Evolutionary conservation across 2,113 vertebrate genomes (phyloP), one percentile per base, ranked within the genome.

Genomic region (Leucosticte australis): DNA sequence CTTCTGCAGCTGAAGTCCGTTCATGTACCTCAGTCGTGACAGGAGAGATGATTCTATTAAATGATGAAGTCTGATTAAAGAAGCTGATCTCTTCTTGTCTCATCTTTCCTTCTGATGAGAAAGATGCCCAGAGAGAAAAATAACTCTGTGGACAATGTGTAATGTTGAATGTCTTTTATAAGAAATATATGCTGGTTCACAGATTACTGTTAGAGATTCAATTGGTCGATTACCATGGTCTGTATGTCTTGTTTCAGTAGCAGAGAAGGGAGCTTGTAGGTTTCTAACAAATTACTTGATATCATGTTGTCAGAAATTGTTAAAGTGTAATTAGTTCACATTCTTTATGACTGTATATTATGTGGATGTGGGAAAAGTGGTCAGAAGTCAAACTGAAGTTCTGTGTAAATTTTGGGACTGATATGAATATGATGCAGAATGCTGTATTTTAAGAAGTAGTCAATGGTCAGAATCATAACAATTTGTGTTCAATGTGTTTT

Each of bases 161-260:
- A 52, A 11, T 33, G 4, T 55, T 89, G 20, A 37, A 19, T 53
- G 9, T 65, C 15, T 87, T 78, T 31, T 52, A 13, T 69, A 50
- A 56, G 23, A 83, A 69, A 33, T 18, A 14, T 1, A 5, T 44
- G 4, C 15, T 70, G 12, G 11, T 55, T 92, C 8, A 44, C 5
- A 28, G 27, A 7, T 78, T 73, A 42, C 6, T 2, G 4, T 63
- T 67, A 0, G 15, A 19, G 80, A 46, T 59, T 70, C 28, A 35
- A 0, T 18, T 24, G 6, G 30, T 42, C 19, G 28, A 16, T 44
- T n/a, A 23, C 4, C 0, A 0, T 57, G 6, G 13, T 59, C 57
- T 81, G 5, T 64, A 6, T 62, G 12, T 80, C 41, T 71, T 85
- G 6, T 56, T 91, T 84, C 35, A 39, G 9, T 56, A 42, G 7